Percentiles rank a stretch among this genome's conserved stretches.
These are phyloP conservation scores for Heliopora coerulea DNA, from an alignment of 92 coral and sea anemone genomes.

Conservation along the genomic window DNA sequence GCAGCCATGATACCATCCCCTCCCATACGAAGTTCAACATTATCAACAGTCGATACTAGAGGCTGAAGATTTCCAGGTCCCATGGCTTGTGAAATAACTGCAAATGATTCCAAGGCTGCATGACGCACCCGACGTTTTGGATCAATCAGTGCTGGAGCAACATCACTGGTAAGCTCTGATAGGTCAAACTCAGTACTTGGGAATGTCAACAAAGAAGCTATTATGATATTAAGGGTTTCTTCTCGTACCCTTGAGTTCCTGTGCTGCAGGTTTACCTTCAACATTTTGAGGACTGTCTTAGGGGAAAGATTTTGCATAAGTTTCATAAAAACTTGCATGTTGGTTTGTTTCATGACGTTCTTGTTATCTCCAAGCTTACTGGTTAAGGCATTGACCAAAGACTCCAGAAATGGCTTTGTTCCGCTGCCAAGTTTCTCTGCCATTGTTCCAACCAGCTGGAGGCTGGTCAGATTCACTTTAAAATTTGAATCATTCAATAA, in stretches of 20 bases:
- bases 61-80: slow-evolving; percentile 94
- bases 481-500: slow-evolving; percentile 88
- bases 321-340: slow-evolving; percentile 96
- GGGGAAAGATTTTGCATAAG: slow-evolving; percentile 97
- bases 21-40: slow-evolving; percentile 78
- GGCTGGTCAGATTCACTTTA: slow-evolving; percentile 88
- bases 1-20: slow-evolving; percentile 99
- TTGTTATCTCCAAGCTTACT: slow-evolving; percentile 94
- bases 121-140: slow-evolving; percentile 92
- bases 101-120: slow-evolving; percentile 98
- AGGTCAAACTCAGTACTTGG: slow-evolving; percentile 96
- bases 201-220: slow-evolving; percentile 88
- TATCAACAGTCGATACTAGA: slow-evolving; percentile 80
- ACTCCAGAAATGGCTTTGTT: slow-evolving; percentile 76
- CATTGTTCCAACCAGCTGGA: slow-evolving; percentile 79
- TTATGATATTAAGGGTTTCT: slow-evolving; percentile 90
- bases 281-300: slow-evolving; percentile 64
- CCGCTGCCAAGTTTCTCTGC: slow-evolving; percentile 73
- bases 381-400: slow-evolving; percentile 69
- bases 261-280: slow-evolving; percentile 82
- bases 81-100: slow-evolving; percentile 99
- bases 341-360: slow-evolving; percentile 93
- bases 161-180: slow-evolving; percentile 74
- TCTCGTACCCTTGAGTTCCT: slow-evolving; percentile 95
- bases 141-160: slow-evolving; percentile 92